Conservation (phyloP, 2,888 invertebrate genomes). For the Caenorhabditis doughertyi region DNA sequence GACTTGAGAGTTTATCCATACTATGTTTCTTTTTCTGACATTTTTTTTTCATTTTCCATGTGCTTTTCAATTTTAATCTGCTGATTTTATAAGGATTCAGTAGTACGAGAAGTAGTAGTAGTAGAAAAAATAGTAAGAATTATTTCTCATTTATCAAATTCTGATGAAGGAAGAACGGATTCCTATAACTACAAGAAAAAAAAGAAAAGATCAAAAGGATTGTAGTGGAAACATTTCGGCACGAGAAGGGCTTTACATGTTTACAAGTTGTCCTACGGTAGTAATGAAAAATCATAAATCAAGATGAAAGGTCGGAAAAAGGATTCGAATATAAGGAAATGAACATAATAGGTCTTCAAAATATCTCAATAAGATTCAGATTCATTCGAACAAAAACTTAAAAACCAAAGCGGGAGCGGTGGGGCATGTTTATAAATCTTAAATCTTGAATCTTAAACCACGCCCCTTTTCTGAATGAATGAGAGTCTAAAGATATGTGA, state of each 20-base stretch:
- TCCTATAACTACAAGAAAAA: neutral
- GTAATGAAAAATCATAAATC: slow-evolving; percentile 14
- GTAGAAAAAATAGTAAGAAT: slow-evolving; percentile 20
- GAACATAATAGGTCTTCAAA: slow-evolving; percentile 2
- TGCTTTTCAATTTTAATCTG: slow-evolving; percentile 42
- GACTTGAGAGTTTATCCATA: slow-evolving; percentile 5
- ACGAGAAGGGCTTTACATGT: slow-evolving; percentile 24
- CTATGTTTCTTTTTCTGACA: neutral
- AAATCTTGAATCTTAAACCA: slow-evolving; percentile 47
- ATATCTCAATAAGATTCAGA: neutral
- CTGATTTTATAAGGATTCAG: slow-evolving; percentile 42
- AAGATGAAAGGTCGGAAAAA: slow-evolving; percentile 21
- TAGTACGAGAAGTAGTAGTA: slow-evolving; percentile 31
- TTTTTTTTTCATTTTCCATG: neutral
- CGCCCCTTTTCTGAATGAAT: slow-evolving; percentile 43
- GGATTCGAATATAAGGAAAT: neutral
- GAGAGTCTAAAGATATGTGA: slow-evolving; percentile 50
- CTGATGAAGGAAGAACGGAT: neutral
- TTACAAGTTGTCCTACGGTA: slow-evolving; percentile 31
- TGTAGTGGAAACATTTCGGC: slow-evolving; percentile 10
- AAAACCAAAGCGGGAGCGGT: slow-evolving; percentile 19
- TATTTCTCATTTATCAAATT: neutral
- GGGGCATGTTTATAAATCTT: slow-evolving; percentile 58
- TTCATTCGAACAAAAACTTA: slow-evolving; percentile 15
- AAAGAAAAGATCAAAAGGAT: neutral